Evolutionary conservation across 2,888 invertebrate genomes (phyloP).

Genomic region (Xestia ashworthii): DNA sequence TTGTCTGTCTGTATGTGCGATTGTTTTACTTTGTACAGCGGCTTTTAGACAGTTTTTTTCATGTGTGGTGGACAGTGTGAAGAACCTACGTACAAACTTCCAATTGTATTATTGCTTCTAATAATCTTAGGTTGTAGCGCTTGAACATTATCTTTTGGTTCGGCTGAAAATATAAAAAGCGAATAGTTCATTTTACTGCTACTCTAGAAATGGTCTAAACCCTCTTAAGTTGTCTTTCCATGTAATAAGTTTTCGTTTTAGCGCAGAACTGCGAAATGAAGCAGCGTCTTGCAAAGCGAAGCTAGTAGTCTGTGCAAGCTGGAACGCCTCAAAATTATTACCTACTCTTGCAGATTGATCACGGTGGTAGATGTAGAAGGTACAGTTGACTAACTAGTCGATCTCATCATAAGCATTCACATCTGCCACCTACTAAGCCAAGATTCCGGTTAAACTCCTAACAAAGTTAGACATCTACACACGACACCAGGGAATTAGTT

Average conservation of each 20-base stretch:
- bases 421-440: neutral
- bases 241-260: neutral
- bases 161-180: neutral
- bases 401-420: neutral
- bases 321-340: neutral
- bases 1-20: conserved; percentile 71
- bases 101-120: neutral
- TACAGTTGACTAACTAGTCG: too few relatives aligned
- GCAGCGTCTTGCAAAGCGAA: neutral
- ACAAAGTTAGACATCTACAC: neutral
- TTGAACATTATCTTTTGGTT: neutral
- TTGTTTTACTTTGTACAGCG: conserved; percentile 63
- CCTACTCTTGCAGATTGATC: neutral
- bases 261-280: too few relatives aligned
- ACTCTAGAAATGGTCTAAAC: neutral
- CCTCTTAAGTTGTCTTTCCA: neutral
- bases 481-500: neutral
- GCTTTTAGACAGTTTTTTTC: conserved; percentile 57
- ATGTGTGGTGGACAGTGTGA: conserved; percentile 50
- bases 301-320: neutral
- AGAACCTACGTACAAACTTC: conserved; percentile 7
- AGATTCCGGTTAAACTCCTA: neutral
- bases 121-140: neutral
- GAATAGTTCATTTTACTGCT: neutral
- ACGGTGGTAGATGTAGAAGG: neutral